A percentile compares a stretch with the other conserved stretches of the same genome.
Evolutionary conservation across 2,113 vertebrate genomes (phyloP).

Genomic region (Eurystomus gularis): DNA sequence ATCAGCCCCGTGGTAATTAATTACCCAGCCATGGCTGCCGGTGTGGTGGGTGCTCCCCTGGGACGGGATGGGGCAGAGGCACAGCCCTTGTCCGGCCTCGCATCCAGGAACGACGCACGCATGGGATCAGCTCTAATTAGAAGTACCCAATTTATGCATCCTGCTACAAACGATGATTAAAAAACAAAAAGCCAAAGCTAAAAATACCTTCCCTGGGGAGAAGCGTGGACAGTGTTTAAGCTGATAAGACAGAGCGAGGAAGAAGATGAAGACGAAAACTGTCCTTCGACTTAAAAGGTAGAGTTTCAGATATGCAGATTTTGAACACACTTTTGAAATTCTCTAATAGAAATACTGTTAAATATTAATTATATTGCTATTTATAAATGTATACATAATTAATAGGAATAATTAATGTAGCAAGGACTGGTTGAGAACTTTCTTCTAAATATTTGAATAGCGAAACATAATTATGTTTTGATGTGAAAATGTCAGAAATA

Average conservation of each 20-base stretch:
- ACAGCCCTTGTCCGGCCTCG: accelerated
- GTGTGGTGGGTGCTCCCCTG: accelerated
- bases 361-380: conserved; percentile 69
- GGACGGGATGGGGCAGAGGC: neutral
- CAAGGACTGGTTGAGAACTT: conserved; percentile 30
- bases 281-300: conserved; percentile 41
- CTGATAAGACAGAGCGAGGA: neutral
- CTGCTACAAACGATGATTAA: neutral
- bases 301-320: conserved; percentile 46
- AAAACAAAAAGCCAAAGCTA: neutral
- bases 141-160: neutral
- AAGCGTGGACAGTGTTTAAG: neutral
- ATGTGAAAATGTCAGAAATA: conserved; percentile 51
- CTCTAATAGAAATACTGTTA: conserved; percentile 60
- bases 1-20: neutral
- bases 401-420: conserved; percentile 65
- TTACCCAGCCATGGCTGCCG: neutral
- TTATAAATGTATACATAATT: conserved; percentile 72
- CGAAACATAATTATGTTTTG: conserved; percentile 56
- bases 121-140: neutral
- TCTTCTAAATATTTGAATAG: conserved; percentile 67
- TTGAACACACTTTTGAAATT: conserved; percentile 40
- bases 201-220: neutral
- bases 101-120: accelerated
- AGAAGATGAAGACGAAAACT: neutral